Conservation (phyloP, 23 tunicate genomes). For the Phallusia fumigata region DNA sequence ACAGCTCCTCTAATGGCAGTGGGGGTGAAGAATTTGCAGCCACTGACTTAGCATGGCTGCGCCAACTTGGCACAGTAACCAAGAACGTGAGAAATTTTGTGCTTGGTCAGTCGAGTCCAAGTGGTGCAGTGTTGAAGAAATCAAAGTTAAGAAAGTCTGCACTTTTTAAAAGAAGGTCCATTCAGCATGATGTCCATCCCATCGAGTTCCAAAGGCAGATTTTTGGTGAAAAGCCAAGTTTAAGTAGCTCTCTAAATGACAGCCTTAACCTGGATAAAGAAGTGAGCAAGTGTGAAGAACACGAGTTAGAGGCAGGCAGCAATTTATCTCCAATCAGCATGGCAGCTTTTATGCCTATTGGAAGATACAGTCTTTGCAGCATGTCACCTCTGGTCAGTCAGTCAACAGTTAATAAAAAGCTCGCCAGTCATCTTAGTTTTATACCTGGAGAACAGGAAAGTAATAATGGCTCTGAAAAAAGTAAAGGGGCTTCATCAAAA, state of each 20-base stretch:
- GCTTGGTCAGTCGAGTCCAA: background rate
- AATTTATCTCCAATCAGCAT: too few species aligned
- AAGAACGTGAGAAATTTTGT: slow-evolving; percentile 21
- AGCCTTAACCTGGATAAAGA: background rate
- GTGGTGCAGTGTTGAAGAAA: slow-evolving; percentile 13
- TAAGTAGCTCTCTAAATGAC: background rate
- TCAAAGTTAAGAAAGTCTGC: slow-evolving; percentile 21
- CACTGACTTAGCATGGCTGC: slow-evolving; percentile 67
- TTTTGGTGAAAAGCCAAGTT: slow-evolving; percentile 22
- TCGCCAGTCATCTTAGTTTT: too few species aligned
- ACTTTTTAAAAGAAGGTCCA: slow-evolving; percentile 20
- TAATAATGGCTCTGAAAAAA: background rate
- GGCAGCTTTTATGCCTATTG: too few species aligned
- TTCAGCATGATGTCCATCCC: slow-evolving; percentile 66
- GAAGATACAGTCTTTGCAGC: too few species aligned
- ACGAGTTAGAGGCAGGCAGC: background rate
- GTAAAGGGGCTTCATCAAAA: background rate
- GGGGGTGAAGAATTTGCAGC: slow-evolving; percentile 1
- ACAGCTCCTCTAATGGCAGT: background rate
- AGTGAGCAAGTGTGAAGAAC: background rate
- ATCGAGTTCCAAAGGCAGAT: slow-evolving; percentile 31
- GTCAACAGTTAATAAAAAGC: too few species aligned
- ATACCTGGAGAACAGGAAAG: background rate
- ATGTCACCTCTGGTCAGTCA: too few species aligned
- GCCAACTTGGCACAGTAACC: slow-evolving; percentile 53